Conservation (phyloP, 2,113 vertebrate genomes). For the Urocynchramus pylzowi region DNA sequence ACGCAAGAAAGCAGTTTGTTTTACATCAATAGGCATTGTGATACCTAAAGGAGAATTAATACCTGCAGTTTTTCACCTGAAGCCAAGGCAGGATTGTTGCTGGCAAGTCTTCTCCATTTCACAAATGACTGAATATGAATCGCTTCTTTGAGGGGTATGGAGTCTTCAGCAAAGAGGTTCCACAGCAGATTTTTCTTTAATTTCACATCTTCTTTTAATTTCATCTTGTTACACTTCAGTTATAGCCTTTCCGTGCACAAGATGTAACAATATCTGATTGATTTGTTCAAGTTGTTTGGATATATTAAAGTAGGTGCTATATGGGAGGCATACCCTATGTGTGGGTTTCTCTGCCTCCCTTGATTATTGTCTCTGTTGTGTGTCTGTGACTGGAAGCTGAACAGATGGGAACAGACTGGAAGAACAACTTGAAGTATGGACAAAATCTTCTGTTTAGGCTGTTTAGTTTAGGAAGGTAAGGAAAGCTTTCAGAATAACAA, state of each 20-base stretch:
- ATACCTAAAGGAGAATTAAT: background rate
- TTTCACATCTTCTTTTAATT: background rate
- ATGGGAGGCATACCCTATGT: background rate
- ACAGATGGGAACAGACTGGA: background rate
- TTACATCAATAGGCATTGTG: background rate
- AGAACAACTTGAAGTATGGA: background rate
- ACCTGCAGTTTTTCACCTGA: background rate
- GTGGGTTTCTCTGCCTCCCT: background rate
- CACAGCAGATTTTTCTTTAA: background rate
- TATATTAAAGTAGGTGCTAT: constrained; percentile 1
- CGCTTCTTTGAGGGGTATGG: background rate
- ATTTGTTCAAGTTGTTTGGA: background rate
- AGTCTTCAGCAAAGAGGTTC: background rate
- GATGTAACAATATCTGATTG: background rate
- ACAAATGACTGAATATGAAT: background rate
- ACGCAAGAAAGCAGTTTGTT: background rate
- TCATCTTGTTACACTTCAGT: background rate
- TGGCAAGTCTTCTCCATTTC: background rate
- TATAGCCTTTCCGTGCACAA: background rate
- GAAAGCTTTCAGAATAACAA: background rate
- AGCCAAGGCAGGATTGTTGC: constrained; percentile 10
- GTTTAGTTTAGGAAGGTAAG: background rate
- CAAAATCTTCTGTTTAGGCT: background rate
- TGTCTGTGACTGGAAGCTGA: background rate
- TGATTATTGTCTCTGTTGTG: background rate